Evolutionary conservation across 2,888 invertebrate genomes (phyloP), one percentile per base, ranked within the genome.

Genomic region (Oegoconia quadripuncta): DNA sequence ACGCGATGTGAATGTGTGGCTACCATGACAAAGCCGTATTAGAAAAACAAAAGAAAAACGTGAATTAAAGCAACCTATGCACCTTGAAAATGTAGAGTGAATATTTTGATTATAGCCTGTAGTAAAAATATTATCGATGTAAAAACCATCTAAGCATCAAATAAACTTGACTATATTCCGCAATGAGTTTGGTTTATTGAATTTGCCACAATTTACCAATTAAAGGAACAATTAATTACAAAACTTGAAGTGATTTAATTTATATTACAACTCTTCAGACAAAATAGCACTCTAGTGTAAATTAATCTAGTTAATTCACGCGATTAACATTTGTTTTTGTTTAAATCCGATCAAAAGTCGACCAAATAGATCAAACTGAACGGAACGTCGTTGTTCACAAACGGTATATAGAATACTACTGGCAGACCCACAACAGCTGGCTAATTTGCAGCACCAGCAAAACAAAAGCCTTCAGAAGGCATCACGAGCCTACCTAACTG

Each of bases 381-480:
- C 6, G 13, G n/a, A n/a, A 27, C 27, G 27, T 27, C 27, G 62
- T 62, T 52, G 52, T 65, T 46, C 55, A 44, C 43, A 64, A 65
- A 59, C 66, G 65, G 57, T 66, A 61, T 66, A 59, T 60, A 64
- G 55, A 67, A 59, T 61, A 83, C 84, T 82, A 82, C 74, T 37
- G 41, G 34, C 34, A 51, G 47, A 59, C 57, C 54, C 48, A 63
- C 65, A 79, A 79, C 83, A 84, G 83, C 84, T 86, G 84, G 79
- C 78, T 73, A 75, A 78, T 77, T 80, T 80, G 74, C 78, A 73
- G 64, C 55, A 66, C 71, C 59, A 76, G 70, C 81, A 80, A 80
- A 82, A 83, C 79, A 83, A 76, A 55, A 71, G 67, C 63, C 42
- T 39, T 44, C 38, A 40, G 40, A 41, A 43, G 41, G 34, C 44